Conservation (phyloP, 2,888 invertebrate genomes). For the Eupithecia dodoneata region DNA sequence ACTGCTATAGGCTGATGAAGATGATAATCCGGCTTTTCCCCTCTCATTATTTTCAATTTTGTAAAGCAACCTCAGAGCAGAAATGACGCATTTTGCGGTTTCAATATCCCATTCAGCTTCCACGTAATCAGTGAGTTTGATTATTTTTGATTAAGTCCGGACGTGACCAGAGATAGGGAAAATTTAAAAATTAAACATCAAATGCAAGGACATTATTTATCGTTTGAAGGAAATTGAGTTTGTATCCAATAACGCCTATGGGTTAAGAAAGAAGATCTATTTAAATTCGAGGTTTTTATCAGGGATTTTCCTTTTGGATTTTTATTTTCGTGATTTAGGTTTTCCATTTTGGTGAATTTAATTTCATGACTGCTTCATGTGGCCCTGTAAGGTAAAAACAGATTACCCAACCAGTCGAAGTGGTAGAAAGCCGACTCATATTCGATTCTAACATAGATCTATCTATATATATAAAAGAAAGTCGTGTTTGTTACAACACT, state of each 20-base stretch:
- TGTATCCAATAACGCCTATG: constrained; percentile 11
- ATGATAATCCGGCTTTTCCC: not conserved
- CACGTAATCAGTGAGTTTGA: constrained; percentile 31
- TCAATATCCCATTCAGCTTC: constrained; percentile 24
- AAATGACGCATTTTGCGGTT: constrained; percentile 28
- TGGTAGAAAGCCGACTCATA: too few species aligned
- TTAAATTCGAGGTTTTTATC: not conserved
- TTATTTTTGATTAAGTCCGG: constrained; percentile 30
- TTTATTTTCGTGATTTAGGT: not conserved
- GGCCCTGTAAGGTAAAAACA: too few species aligned
- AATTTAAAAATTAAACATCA: not conserved
- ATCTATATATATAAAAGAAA: too few species aligned
- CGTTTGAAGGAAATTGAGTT: constrained; percentile 28
- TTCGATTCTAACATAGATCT: too few species aligned
- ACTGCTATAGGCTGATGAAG: too few species aligned
- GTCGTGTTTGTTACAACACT: too few species aligned
- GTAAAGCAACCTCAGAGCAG: not conserved
- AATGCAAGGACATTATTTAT: constrained; percentile 17
- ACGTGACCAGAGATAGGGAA: constrained; percentile 29
- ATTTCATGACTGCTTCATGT: not conserved
- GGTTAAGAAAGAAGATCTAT: not conserved
- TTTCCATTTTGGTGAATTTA: not conserved
- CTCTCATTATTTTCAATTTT: not conserved
- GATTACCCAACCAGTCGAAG: too few species aligned
- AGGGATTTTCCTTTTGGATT: not conserved